Conservation (phyloP, 2,797 vertebrate species). For the Hypotaenidia okinawae region DNA sequence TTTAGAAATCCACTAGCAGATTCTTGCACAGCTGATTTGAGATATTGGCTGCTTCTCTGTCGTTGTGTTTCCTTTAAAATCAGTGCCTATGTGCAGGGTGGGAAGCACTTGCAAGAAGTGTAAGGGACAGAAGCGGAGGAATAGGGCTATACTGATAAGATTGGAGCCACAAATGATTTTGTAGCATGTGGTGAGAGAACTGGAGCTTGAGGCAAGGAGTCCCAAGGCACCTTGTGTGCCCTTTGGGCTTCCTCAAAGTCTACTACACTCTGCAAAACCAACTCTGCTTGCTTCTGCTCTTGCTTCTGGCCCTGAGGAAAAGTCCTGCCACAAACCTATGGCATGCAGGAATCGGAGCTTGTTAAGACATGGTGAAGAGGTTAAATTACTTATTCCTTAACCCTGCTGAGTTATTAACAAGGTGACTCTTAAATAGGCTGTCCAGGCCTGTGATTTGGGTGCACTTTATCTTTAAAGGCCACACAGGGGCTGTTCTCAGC, state of each 20-base stretch:
- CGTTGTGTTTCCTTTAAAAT: background rate
- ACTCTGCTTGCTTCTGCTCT: background rate
- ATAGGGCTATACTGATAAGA: background rate
- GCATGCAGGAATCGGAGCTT: background rate
- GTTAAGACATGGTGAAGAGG: background rate
- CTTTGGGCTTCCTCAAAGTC: background rate
- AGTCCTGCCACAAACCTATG: background rate
- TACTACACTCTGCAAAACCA: background rate
- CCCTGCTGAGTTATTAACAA: background rate
- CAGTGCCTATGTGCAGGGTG: background rate
- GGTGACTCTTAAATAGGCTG: background rate
- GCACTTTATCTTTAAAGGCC: background rate
- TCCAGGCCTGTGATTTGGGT: background rate
- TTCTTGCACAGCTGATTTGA: background rate
- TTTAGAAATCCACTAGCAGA: background rate
- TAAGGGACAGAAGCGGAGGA: background rate
- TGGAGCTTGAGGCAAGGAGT: background rate
- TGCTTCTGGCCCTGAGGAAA: background rate
- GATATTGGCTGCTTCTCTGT: background rate
- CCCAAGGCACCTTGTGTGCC: background rate
- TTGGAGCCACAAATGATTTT: background rate
- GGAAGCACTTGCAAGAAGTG: background rate
- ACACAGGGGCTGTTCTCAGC: background rate
- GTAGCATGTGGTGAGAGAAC: background rate
- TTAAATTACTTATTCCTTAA: background rate